These are phyloP conservation scores for Euthynnus affinis DNA, from an alignment of 2,797 vertebrate genomes.

Conservation along the genomic window DNA sequence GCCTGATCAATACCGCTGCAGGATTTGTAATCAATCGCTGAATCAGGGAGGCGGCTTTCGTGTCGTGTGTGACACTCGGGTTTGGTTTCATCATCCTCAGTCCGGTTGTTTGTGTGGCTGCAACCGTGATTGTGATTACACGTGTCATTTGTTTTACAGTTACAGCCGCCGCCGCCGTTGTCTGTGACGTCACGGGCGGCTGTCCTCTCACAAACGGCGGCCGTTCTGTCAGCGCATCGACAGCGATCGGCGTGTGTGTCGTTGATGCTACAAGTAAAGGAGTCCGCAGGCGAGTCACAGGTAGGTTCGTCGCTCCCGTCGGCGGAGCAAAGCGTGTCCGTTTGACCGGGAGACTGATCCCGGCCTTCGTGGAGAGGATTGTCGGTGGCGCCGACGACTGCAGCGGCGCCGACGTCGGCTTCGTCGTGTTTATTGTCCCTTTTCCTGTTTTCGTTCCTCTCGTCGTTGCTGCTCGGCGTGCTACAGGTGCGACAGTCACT, in stretches of 20 bases:
- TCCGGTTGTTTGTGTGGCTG: background rate
- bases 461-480: background rate
- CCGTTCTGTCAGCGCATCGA: background rate
- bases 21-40: constrained; percentile 17
- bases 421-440: background rate
- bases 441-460: background rate
- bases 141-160: constrained; percentile 15
- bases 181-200: background rate
- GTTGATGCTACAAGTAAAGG: constrained; percentile 14
- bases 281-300: constrained; percentile 8
- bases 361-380: background rate
- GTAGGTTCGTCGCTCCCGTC: background rate
- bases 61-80: constrained; percentile 17
- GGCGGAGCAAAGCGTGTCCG: background rate
- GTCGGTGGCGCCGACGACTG: background rate
- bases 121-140: background rate
- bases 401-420: background rate
- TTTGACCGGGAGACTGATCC: background rate
- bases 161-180: background rate
- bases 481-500: constrained; percentile 26
- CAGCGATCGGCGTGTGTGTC: constrained; percentile 20
- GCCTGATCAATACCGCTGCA: constrained; percentile 8
- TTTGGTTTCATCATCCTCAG: constrained; percentile 3
- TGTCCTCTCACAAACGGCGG: background rate
- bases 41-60: background rate